Conservation (phyloP, 2,113 vertebrate genomes). For the Zosterops lateralis region DNA sequence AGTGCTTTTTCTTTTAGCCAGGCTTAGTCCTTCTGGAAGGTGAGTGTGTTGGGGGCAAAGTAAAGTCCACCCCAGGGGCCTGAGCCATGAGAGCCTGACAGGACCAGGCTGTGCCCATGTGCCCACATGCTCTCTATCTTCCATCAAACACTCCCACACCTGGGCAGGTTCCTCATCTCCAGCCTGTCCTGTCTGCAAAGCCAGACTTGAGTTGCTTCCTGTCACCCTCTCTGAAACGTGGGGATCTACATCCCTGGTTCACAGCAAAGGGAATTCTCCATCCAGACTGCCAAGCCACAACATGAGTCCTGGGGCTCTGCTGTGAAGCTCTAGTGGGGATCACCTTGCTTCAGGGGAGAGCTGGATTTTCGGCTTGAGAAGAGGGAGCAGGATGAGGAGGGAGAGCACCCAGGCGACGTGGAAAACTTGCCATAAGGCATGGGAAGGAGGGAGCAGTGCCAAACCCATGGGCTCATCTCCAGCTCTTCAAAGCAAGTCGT, state of each 20-base stretch:
- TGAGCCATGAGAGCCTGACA: neutral
- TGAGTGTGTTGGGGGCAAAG: neutral
- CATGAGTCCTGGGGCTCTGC: neutral
- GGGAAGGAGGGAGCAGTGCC: slow-evolving; percentile 40
- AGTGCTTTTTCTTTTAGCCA: neutral
- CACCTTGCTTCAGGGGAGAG: neutral
- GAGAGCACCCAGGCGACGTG: neutral
- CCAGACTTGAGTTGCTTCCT: neutral
- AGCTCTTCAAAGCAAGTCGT: slow-evolving; percentile 53
- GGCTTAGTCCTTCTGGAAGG: neutral
- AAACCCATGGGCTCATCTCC: slow-evolving; percentile 59
- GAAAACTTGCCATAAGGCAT: slow-evolving; percentile 59
- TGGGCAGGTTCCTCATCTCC: neutral
- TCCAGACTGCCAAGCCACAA: neutral
- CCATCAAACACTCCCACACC: accelerated
- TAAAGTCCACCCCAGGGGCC: neutral
- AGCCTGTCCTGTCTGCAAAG: neutral
- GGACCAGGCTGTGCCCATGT: accelerated
- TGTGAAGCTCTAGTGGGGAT: neutral
- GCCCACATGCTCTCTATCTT: accelerated
- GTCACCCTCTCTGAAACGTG: neutral
- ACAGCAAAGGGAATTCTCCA: neutral
- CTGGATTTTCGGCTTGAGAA: neutral
- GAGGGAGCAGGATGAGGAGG: neutral
- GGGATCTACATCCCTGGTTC: neutral